These are phyloP conservation scores for Caretta caretta DNA, from an alignment of 2,113 vertebrate genomes.

Conservation along the genomic window DNA sequence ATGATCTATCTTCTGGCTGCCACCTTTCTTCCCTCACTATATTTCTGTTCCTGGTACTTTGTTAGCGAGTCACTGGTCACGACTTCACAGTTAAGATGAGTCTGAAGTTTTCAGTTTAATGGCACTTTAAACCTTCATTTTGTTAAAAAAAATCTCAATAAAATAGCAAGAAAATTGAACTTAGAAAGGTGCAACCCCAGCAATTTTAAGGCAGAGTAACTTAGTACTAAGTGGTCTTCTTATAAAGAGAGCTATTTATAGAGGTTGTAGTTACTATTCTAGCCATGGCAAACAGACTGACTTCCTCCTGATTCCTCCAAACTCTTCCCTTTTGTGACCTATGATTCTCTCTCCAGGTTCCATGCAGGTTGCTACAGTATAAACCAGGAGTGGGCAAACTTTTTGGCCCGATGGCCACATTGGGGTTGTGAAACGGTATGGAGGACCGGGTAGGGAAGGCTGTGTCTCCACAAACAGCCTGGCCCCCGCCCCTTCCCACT, in stretches of 20 bases:
- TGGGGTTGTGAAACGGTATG: too few species aligned
- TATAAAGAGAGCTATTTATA: neutral
- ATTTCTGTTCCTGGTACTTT: neutral
- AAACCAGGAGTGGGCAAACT: neutral
- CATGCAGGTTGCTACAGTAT: neutral
- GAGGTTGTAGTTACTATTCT: neutral
- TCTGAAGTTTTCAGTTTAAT: neutral
- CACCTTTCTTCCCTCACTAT: neutral
- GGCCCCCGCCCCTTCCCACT: too few species aligned
- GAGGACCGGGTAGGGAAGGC: too few species aligned
- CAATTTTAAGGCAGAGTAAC: neutral
- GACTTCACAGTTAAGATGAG: neutral
- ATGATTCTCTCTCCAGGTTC: neutral
- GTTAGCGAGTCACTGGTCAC: neutral
- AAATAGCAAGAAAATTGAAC: neutral
- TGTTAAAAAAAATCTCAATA: neutral
- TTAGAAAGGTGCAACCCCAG: neutral
- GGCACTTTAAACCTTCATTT: neutral
- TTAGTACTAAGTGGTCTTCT: too few species aligned
- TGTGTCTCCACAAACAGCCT: too few species aligned
- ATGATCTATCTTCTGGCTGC: neutral
- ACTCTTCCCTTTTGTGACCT: neutral
- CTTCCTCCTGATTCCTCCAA: neutral
- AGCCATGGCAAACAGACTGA: neutral
- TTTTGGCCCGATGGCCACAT: too few species aligned